Evolutionary conservation across 1,140 invertebrate species (phyloP).

Genomic region (Tetramorium parvispinum): DNA sequence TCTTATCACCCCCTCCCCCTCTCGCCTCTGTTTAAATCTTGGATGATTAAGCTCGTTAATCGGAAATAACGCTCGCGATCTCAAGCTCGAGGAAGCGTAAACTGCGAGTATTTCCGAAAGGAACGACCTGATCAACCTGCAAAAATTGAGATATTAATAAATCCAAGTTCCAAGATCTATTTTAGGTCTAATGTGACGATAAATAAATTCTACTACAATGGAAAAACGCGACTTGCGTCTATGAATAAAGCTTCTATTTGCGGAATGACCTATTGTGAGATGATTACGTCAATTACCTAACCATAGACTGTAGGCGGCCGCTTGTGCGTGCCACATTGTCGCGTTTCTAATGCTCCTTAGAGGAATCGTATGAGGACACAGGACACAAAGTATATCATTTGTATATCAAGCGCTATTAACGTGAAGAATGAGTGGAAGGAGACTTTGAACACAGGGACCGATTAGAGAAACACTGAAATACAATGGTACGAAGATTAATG

Average conservation of each 20-base stretch:
- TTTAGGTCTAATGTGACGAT: slow-evolving; percentile 21
- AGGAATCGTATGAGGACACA: neutral
- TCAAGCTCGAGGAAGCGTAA: neutral
- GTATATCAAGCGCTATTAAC: neutral
- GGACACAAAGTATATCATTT: neutral
- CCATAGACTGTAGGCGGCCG: slow-evolving; percentile 11
- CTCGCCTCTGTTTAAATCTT: neutral
- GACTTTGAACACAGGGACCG: neutral
- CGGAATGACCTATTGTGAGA: slow-evolving; percentile 50
- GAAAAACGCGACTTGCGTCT: slow-evolving; percentile 39
- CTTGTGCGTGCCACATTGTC: neutral
- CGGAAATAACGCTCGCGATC: neutral
- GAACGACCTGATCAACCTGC: neutral
- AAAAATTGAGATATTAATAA: slow-evolving; percentile 34
- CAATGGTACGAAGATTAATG: neutral
- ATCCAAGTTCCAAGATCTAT: slow-evolving; percentile 5
- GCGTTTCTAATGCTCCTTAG: neutral
- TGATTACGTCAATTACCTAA: slow-evolving; percentile 55
- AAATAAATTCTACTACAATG: slow-evolving; percentile 45
- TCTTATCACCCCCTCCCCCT: neutral
- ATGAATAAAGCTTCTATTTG: slow-evolving; percentile 52
- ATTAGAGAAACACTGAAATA: neutral
- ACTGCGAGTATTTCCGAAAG: neutral
- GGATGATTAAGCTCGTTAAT: neutral
- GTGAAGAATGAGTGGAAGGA: neutral